These are phyloP conservation scores for Ormyrus nitidulus DNA, from an alignment of 2,888 invertebrate genomes.

Conservation along the genomic window DNA sequence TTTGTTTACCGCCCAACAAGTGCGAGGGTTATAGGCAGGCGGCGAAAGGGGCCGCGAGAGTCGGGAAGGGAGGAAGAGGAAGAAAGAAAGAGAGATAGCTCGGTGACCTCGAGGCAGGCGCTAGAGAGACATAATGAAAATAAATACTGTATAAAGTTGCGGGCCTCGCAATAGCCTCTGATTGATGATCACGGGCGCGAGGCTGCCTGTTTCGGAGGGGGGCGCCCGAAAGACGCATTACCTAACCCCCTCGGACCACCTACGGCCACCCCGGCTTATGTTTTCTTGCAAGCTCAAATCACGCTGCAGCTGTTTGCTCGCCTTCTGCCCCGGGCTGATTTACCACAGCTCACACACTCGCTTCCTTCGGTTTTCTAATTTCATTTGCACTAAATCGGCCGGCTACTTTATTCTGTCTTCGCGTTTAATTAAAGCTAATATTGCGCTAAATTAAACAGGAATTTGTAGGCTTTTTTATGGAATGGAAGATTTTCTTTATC, in stretches of 20 bases:
- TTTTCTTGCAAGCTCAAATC: conserved; percentile 50
- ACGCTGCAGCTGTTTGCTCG: conserved; percentile 57
- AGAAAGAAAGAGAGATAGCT: conserved; percentile 34
- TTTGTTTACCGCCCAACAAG: conserved; percentile 16
- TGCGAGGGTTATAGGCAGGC: background rate
- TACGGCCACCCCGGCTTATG: conserved; percentile 61
- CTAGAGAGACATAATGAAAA: conserved; percentile 69
- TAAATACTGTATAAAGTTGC: conserved; percentile 74
- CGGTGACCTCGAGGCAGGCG: conserved; percentile 38
- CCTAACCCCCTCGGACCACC: conserved; percentile 65
- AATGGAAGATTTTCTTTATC: too few species aligned
- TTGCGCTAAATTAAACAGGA: too few species aligned
- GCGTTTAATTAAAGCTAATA: too few species aligned
- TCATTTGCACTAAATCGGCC: too few species aligned
- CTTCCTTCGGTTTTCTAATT: conserved; percentile 29
- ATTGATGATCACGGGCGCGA: conserved; percentile 52
- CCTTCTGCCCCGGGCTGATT: conserved; percentile 19
- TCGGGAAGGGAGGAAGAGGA: background rate
- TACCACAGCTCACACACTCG: background rate
- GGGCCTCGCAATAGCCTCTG: conserved; percentile 56
- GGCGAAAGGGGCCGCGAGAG: background rate
- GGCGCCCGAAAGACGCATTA: conserved; percentile 72
- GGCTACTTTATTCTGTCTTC: too few species aligned
- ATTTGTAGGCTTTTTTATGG: too few species aligned
- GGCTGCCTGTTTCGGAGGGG: conserved; percentile 47